Percentiles rank a stretch among this genome's conserved stretches.
phyloP scores from a whole-genome alignment of 2,888 invertebrate species.

The Hirtodrosophila confusa region DNA sequence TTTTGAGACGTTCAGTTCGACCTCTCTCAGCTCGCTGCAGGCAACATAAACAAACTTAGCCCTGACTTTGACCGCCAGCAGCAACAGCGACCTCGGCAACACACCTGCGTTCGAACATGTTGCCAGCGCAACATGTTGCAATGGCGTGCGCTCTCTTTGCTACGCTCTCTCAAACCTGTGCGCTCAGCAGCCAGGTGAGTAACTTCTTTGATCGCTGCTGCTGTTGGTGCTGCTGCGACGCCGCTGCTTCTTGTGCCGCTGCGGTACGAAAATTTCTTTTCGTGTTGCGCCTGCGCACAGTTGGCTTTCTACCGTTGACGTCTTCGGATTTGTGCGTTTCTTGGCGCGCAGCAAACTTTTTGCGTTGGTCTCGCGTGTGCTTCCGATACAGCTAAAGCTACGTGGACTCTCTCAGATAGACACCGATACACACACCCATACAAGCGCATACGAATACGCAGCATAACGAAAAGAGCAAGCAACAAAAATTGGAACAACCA shows the following conservation, averaged over 20 bases:
- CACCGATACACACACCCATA: constrained; percentile 20
- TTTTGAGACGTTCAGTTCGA: not conserved
- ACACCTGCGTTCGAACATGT: constrained; percentile 64
- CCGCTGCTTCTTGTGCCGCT: constrained; percentile 56
- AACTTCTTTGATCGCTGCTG: constrained; percentile 57
- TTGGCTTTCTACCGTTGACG: constrained; percentile 85
- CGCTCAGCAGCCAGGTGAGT: constrained; percentile 46
- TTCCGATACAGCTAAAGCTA: constrained; percentile 55
- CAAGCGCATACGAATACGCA: constrained; percentile 12
- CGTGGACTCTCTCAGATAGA: constrained; percentile 67
- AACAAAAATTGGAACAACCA: constrained; percentile 68
- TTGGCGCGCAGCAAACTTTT: constrained; percentile 55
- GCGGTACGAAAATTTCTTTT: constrained; percentile 82
- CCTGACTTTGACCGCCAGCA: constrained; percentile 80
- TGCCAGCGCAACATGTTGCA: constrained; percentile 52
- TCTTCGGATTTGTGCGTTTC: constrained; percentile 84
- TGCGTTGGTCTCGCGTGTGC: constrained; percentile 64
- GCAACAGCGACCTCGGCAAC: constrained; percentile 62
- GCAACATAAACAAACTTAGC: constrained; percentile 75
- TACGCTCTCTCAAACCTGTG: constrained; percentile 9
- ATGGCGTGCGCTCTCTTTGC: constrained; percentile 4
- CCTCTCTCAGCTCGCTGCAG: not conserved
- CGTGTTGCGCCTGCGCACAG: constrained; percentile 84
- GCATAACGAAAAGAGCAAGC: constrained; percentile 65
- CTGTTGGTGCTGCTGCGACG: constrained; percentile 29